Base-by-base conservation (phyloP, 2,797 vertebrate species). In the Neosalanx taihuensis region DNA sequence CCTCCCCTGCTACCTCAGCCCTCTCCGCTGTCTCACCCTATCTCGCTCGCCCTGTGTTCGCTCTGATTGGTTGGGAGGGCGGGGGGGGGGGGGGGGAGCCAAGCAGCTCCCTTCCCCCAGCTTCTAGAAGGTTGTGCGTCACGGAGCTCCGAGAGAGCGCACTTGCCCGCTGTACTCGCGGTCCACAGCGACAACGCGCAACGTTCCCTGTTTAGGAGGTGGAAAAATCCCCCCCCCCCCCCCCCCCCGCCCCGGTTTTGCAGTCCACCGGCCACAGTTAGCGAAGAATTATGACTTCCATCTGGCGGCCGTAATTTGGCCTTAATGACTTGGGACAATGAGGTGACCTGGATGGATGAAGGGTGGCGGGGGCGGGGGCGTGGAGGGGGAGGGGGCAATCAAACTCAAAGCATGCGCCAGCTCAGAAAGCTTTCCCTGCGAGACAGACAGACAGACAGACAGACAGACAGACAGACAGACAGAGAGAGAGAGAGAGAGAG, bases 111-210 rank as follows among this genome's bases (percentile, higher is more conserved):
- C 18, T 35, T 26, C 80, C 80, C 83, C 76, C 81, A 85, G 75
- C 87, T 86, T 89, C 84, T 85, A 87, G 85, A 88, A 87, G 62
- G 75, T 76, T 84, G 78, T 74, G 86, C 81, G 83, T 89, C 85
- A 88, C 73, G 77, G 80, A 76, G 74, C 64, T 77, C 61, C 37
- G n/a, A 13, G 41, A 46, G 41, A 12, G 37, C 41, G 12, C 41
- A 46, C 41, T 13, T 12, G 10, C 9, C 41, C 10, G 7, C 41
- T 46, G 41, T 12, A 46, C 41, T 46, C 10, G 3, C 41, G 12
- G 12, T 46, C 12, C 1, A 46, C 3, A 12, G 41, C 41, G 10
- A 46, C 41, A 46, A 46, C 41, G 2, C 7, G 9, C 10, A 46
- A 46, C 13, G 1, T 9, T 46, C 41, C 41, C 12, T 9, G 41